Evolutionary conservation across 2,888 invertebrate species (phyloP).

Genomic region (Melanargia galathea): DNA sequence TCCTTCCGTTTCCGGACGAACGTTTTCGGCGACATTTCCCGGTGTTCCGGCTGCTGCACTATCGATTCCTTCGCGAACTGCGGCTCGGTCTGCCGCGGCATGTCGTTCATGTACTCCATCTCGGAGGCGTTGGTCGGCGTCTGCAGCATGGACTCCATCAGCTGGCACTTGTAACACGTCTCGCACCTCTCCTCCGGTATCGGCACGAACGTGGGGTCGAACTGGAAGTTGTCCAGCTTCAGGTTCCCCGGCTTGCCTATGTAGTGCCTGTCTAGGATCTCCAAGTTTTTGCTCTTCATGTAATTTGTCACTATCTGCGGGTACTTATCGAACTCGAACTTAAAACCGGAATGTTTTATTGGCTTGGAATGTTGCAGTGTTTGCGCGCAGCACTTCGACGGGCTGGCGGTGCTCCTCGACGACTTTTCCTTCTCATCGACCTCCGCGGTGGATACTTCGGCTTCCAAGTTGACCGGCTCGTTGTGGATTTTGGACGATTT

Average conservation of each 20-base stretch:
- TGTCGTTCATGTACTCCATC: constrained; percentile 80
- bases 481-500: constrained; percentile 63
- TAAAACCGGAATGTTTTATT: constrained; percentile 86
- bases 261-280: constrained; percentile 83
- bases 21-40: constrained; percentile 64
- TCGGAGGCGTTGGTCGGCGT: constrained; percentile 91
- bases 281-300: constrained; percentile 88
- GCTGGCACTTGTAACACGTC: constrained; percentile 77
- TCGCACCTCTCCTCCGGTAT: constrained; percentile 78
- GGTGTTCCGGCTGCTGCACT: constrained; percentile 49
- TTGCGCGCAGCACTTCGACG: constrained; percentile 74
- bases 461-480: constrained; percentile 51
- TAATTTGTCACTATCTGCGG: constrained; percentile 88
- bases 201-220: constrained; percentile 74
- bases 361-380: constrained; percentile 82
- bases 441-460: constrained; percentile 49
- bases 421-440: constrained; percentile 51
- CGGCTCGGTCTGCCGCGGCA: constrained; percentile 66
- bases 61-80: constrained; percentile 67
- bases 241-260: constrained; percentile 81
- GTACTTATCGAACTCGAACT: constrained; percentile 88
- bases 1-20: constrained; percentile 69
- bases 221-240: constrained; percentile 78
- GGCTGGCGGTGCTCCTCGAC: constrained; percentile 54
- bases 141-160: constrained; percentile 84